phyloP scores from a whole-genome alignment of 1,140 invertebrate species.

The Lerema accius region DNA sequence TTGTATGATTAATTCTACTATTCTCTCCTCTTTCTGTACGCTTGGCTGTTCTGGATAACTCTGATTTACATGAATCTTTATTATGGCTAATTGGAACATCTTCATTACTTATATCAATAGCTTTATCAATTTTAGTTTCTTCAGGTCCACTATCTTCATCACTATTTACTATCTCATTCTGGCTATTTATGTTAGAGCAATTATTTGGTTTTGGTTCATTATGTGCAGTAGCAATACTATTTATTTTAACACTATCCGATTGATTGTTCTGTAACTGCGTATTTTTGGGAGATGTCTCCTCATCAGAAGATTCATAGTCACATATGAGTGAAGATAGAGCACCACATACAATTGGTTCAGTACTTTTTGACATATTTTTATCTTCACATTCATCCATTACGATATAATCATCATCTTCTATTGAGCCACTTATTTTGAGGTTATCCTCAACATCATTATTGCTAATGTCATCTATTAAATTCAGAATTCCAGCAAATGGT shows the following conservation, averaged over 20 bases:
- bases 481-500: slow-evolving; percentile 64
- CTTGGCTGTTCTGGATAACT: slow-evolving; percentile 3
- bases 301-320: slow-evolving; percentile 82
- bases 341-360: slow-evolving; percentile 70
- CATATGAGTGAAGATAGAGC: slow-evolving; percentile 81
- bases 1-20: slow-evolving; percentile 33
- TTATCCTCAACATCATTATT: slow-evolving; percentile 38
- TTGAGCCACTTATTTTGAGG: slow-evolving; percentile 36
- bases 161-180: slow-evolving; percentile 39
- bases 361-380: slow-evolving; percentile 18
- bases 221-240: slow-evolving; percentile 19
- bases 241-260: background rate
- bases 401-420: slow-evolving; percentile 65
- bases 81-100: background rate
- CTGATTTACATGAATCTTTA: background rate
- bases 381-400: slow-evolving; percentile 27
- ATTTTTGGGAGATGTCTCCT: slow-evolving; percentile 54
- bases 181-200: slow-evolving; percentile 13
- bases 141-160: slow-evolving; percentile 77
- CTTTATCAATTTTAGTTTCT: slow-evolving; percentile 69
- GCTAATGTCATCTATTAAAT: slow-evolving; percentile 47
- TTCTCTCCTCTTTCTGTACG: slow-evolving; percentile 36
- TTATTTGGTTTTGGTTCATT: slow-evolving; percentile 26
- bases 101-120: background rate
- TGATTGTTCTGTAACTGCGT: slow-evolving; percentile 18